These are phyloP conservation scores for Trichogramma pretiosum DNA, from an alignment of 1,140 invertebrate genomes.

Conservation along the genomic window DNA sequence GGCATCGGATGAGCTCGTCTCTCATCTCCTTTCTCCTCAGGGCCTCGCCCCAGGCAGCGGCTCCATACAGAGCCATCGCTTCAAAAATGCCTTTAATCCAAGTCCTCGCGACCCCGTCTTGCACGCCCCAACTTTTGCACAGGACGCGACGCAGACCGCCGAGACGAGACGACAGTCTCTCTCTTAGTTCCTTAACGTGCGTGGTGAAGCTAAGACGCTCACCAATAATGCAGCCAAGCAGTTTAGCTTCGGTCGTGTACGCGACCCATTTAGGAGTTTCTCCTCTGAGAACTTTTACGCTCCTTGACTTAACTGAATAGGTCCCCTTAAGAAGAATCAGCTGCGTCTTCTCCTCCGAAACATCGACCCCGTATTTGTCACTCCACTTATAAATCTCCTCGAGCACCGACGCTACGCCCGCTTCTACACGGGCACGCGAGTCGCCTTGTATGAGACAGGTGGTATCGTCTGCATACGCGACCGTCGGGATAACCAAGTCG, in stretches of 20 bases:
- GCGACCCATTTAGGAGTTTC: no score
- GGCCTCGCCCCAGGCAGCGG: constrained; percentile 5
- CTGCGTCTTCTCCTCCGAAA: neutral
- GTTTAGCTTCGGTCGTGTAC: no score
- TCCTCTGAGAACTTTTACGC: no score
- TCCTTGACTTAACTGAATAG: no score
- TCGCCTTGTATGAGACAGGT: no score
- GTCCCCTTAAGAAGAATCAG: neutral
- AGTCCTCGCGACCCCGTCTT: neutral
- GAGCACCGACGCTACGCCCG: no score
- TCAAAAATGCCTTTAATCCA: neutral
- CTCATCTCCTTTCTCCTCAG: constrained; percentile 6
- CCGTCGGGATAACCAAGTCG: constrained; percentile 8
- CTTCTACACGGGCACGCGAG: no score
- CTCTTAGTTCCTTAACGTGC: constrained; percentile 10
- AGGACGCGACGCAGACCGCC: neutral
- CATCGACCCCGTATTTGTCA: neutral
- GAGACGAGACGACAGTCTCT: neutral
- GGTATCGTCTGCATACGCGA: constrained; percentile 28
- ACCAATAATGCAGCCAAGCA: constrained; percentile 16
- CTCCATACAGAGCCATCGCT: neutral
- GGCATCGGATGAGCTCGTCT: constrained; percentile 7
- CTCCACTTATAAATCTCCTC: neutral
- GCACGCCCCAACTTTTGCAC: constrained; percentile 4
- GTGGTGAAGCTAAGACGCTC: constrained; percentile 15